Base-by-base conservation (phyloP, 2,888 invertebrate genomes). In the Incurvaria masculella region DNA sequence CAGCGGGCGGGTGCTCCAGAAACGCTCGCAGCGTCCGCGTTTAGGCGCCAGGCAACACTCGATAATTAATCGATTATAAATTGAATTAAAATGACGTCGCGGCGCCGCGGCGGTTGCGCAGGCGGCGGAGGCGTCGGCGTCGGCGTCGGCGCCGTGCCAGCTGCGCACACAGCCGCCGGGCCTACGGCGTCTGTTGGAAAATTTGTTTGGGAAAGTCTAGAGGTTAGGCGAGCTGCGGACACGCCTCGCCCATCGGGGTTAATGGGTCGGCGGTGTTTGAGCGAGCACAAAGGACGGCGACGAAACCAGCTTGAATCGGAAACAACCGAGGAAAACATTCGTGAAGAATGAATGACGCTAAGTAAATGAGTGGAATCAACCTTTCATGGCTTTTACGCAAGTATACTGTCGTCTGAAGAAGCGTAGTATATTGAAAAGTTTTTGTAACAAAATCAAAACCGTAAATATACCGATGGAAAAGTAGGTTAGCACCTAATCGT, bases 101-200 rank as follows among this genome's bases (percentile, higher is more conserved):
- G 72, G 72, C 73, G 72, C 66, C 65, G 64, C 56, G 65, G 62
- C 74, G 73, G 71, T 70, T 72, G 72, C 68, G 69, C 69, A 67
- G 67, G 68, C 71, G 65, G 54, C 62, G 55, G 55, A 54, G 44
- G 10, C 45, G 45, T 14, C 49, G 53, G 42, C 49, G 51, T 52
- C 57, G 65, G 66, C 72, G 58, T 5, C 23, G 6, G 23, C 23
- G 6, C 5, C 23, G 6, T 23, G 23, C 23, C 33, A 33, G 11
- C 33, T 33, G 33, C 14, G 33, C 14, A 33, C 33, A 33, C 33
- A 33, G 11, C 8, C 14, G 33, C 33, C 11, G 33, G 14, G 33
- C 33, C 33, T 33, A n/a, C 33, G 14, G 33, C 33, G 4, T 23
- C 23, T 10, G 23, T 10, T 23, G 23, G 23, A n/a, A 33, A 33